Evolutionary conservation across 2,888 invertebrate genomes (phyloP).

Genomic region (Ephialtes manifestator): DNA sequence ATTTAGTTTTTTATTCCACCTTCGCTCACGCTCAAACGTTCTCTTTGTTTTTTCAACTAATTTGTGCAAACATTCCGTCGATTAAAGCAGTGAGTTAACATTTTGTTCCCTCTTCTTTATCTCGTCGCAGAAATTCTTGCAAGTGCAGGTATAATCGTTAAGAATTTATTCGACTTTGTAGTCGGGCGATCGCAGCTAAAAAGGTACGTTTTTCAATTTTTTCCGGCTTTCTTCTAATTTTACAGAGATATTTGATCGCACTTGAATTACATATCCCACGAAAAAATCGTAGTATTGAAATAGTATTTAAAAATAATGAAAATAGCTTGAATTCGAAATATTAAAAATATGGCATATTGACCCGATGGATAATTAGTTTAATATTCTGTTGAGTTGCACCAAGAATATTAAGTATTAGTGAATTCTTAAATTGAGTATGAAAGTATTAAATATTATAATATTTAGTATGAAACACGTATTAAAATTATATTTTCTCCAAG

Average conservation of each 20-base stretch:
- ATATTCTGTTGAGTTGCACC: too few relatives aligned
- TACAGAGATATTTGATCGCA: constrained; percentile 23
- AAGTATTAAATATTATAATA: too few relatives aligned
- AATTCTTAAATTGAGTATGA: too few relatives aligned
- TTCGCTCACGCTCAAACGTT: constrained; percentile 9
- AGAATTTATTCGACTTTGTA: constrained; percentile 9
- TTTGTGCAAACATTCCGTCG: constrained; percentile 44
- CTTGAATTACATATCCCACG: constrained; percentile 44
- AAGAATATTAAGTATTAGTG: too few relatives aligned
- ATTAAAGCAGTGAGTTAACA: constrained; percentile 33
- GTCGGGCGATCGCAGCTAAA: background rate
- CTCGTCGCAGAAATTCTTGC: background rate
- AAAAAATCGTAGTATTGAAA: too few relatives aligned
- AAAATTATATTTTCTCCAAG: too few relatives aligned
- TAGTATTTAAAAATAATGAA: too few relatives aligned
- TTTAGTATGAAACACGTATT: too few relatives aligned
- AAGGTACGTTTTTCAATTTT: background rate
- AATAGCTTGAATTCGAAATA: too few relatives aligned
- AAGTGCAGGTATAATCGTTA: background rate
- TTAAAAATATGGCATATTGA: too few relatives aligned
- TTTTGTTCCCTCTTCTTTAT: constrained; percentile 20
- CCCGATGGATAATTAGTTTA: too few relatives aligned
- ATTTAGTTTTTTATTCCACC: constrained; percentile 12
- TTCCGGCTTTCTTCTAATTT: constrained; percentile 1
- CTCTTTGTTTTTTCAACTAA: constrained; percentile 41